Evolutionary conservation across 2,888 invertebrate species (phyloP).

Genomic region (Sarcophaga subvicina): DNA sequence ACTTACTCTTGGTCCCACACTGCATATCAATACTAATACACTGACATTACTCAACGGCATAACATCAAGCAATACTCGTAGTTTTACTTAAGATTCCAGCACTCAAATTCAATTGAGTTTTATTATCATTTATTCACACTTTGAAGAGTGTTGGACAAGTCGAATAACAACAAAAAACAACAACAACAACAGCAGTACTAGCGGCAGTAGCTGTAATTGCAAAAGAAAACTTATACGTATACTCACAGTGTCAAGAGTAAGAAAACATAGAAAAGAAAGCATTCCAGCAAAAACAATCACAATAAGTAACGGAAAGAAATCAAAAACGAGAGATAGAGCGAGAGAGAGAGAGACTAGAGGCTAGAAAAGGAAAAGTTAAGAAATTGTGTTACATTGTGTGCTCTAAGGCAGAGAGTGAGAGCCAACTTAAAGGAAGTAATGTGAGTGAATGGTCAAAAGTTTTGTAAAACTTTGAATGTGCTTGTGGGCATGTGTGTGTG

Average conservation of each 20-base stretch:
- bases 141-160: conserved; percentile 34
- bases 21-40: background rate
- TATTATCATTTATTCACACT: conserved; percentile 50
- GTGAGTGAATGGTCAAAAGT: background rate
- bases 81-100: background rate
- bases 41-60: background rate
- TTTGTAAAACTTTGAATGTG: background rate
- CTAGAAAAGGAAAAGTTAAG: background rate
- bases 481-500: background rate
- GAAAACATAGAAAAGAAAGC: background rate
- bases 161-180: background rate
- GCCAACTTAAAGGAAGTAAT: background rate
- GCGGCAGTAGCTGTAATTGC: background rate
- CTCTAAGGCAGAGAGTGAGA: background rate
- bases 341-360: background rate
- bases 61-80: background rate
- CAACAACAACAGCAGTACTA: background rate
- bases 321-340: background rate
- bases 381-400: background rate
- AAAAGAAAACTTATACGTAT: background rate
- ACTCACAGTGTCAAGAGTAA: background rate
- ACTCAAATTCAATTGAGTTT: conserved; percentile 54
- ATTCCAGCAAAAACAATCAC: background rate
- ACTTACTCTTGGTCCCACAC: background rate
- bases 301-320: background rate